Percentiles rank a stretch among this genome's conserved stretches.
phyloP scores from a whole-genome alignment of 2,113 vertebrate genomes.

The Phaethornis superciliosus region DNA sequence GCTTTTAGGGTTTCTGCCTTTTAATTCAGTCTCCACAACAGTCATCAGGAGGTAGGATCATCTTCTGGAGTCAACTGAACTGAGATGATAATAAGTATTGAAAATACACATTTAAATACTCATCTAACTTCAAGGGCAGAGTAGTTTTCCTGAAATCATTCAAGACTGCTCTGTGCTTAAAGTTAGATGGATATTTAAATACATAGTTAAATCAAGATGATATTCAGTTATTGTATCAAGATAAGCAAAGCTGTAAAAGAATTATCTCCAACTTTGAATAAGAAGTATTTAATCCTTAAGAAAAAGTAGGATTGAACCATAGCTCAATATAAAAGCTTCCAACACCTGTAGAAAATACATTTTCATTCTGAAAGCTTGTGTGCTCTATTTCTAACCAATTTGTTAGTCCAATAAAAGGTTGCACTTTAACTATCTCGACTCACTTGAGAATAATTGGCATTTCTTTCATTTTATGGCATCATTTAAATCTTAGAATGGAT shows the following conservation, averaged over 20 bases:
- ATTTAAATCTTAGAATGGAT: conserved; percentile 64
- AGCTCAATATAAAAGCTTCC: conserved; percentile 68
- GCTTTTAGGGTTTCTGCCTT: neutral
- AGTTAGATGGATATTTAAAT: neutral
- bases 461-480: conserved; percentile 67
- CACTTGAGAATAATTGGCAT: conserved; percentile 68
- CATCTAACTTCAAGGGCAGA: neutral
- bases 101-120: neutral
- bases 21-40: neutral
- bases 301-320: conserved; percentile 53
- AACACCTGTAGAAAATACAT: conserved; percentile 63
- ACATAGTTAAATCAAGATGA: conserved; percentile 2
- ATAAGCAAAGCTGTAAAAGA: neutral
- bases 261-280: neutral
- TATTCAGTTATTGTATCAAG: conserved; percentile 1
- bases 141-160: conserved; percentile 4
- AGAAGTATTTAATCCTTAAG: neutral
- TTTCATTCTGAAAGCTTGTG: conserved; percentile 49
- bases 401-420: conserved; percentile 69
- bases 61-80: neutral
- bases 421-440: conserved; percentile 62
- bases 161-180: neutral
- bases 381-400: conserved; percentile 54
- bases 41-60: neutral
- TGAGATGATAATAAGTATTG: neutral